These are phyloP conservation scores for Drosophila miranda DNA, from an alignment of 1,140 invertebrate species.

Conservation along the genomic window DNA sequence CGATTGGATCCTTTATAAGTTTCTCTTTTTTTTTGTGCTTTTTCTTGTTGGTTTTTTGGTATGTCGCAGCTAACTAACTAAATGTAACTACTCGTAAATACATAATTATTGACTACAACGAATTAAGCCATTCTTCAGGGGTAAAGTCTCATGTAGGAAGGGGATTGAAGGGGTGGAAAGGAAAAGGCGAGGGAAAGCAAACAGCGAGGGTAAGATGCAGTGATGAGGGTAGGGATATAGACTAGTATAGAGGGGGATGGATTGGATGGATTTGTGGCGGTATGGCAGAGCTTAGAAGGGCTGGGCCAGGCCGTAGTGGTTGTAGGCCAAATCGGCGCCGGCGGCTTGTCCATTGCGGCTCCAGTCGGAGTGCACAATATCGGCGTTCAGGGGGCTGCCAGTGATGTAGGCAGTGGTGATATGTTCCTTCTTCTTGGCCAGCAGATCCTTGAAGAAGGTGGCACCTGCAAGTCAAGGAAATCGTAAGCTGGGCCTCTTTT, in stretches of 20 bases:
- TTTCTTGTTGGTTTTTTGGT: slow-evolving; percentile 63
- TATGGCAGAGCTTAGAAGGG: slow-evolving; percentile 62
- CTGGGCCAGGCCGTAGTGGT: slow-evolving; percentile 80
- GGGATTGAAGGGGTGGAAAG: neutral
- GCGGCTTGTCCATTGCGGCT: slow-evolving; percentile 80
- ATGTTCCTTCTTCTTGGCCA: slow-evolving; percentile 82
- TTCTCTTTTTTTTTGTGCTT: slow-evolving; percentile 38
- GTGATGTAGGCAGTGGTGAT: slow-evolving; percentile 82
- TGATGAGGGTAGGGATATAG: neutral
- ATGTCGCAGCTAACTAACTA: slow-evolving; percentile 80
- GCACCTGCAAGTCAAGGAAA: slow-evolving; percentile 50
- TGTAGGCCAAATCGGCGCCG: slow-evolving; percentile 79
- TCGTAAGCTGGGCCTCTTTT: too few species aligned
- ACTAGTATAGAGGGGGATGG: slow-evolving; percentile 32
- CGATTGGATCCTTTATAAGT: slow-evolving; percentile 24
- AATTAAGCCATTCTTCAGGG: slow-evolving; percentile 70
- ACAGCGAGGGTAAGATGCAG: slow-evolving; percentile 16
- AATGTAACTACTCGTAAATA: slow-evolving; percentile 75
- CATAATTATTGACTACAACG: slow-evolving; percentile 78
- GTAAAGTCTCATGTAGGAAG: slow-evolving; percentile 47
- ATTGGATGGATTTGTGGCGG: slow-evolving; percentile 1
- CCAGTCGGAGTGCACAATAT: slow-evolving; percentile 82
- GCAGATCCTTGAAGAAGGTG: slow-evolving; percentile 81
- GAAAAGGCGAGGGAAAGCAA: slow-evolving; percentile 12
- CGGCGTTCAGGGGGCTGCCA: slow-evolving; percentile 80